phyloP scores from a whole-genome alignment of 92 coral and sea anemone species.

The Actinostola sp. region DNA sequence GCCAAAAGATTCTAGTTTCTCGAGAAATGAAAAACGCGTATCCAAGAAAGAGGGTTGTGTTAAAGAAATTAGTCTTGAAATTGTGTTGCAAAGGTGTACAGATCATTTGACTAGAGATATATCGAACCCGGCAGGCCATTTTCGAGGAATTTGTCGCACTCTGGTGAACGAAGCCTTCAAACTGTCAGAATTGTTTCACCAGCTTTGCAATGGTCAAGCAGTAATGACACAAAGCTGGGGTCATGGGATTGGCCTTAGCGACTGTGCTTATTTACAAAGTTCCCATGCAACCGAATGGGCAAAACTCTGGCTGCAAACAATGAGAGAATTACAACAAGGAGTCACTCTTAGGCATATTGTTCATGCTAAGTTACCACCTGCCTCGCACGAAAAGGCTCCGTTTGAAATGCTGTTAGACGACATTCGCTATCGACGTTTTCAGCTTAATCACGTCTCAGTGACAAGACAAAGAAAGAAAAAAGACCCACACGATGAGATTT shows the following conservation, averaged over 20 bases:
- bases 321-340: conserved; percentile 80
- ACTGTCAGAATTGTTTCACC: conserved; percentile 74
- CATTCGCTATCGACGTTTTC: conserved; percentile 78
- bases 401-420: conserved; percentile 84
- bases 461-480: conserved; percentile 57
- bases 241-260: conserved; percentile 76
- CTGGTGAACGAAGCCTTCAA: conserved; percentile 79
- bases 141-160: conserved; percentile 83
- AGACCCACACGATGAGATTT: conserved; percentile 85
- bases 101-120: conserved; percentile 69
- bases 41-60: conserved; percentile 32
- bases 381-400: conserved; percentile 76
- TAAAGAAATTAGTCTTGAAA: conserved; percentile 59
- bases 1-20: conserved; percentile 27
- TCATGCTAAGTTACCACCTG: conserved; percentile 72
- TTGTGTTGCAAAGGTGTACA: conserved; percentile 70
- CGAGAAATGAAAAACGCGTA: conserved; percentile 48
- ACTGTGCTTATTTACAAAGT: conserved; percentile 82
- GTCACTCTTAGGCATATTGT: conserved; percentile 78
- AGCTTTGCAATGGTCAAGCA: conserved; percentile 80
- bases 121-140: conserved; percentile 66
- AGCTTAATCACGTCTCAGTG: conserved; percentile 55
- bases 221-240: conserved; percentile 79
- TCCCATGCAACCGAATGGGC: conserved; percentile 92
- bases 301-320: conserved; percentile 87